Percentiles rank a stretch among this genome's conserved stretches.
These are phyloP conservation scores for Habropoda laboriosa DNA, from an alignment of 1,140 invertebrate genomes.

Conservation along the genomic window DNA sequence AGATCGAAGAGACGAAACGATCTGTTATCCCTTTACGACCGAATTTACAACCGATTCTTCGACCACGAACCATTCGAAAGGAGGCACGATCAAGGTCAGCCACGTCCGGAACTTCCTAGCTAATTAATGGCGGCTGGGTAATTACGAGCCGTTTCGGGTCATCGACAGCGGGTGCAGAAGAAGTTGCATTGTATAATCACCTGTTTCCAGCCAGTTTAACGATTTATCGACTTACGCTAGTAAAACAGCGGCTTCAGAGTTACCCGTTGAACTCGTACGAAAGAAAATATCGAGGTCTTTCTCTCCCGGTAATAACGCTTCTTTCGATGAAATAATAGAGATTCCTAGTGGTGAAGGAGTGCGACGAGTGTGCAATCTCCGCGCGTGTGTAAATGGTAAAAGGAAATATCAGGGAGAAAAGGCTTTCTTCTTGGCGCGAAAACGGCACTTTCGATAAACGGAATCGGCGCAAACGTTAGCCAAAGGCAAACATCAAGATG, in stretches of 20 bases:
- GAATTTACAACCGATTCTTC: not conserved
- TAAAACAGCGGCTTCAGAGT: too few species aligned
- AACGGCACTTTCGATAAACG: conserved; percentile 40
- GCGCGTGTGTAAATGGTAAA: not conserved
- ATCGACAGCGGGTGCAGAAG: not conserved
- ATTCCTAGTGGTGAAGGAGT: too few species aligned
- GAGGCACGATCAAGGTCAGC: not conserved
- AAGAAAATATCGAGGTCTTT: not conserved
- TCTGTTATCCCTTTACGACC: not conserved
- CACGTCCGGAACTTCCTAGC: not conserved
- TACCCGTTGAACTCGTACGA: not conserved
- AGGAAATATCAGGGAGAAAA: not conserved
- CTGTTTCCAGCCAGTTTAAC: not conserved
- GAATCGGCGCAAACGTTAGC: conserved; percentile 3
- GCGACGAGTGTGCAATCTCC: not conserved
- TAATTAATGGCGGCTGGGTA: conserved; percentile 5
- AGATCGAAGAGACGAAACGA: not conserved
- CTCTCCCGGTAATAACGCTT: not conserved
- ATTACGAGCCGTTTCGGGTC: not conserved
- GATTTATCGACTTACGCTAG: too few species aligned
- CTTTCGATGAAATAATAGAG: not conserved
- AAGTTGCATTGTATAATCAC: conserved; percentile 1
- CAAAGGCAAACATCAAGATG: conserved; percentile 62
- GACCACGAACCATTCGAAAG: not conserved
- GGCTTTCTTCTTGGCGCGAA: conserved; percentile 31